Conservation (phyloP, 2,797 vertebrate species). For the Darevskia mixta region DNA sequence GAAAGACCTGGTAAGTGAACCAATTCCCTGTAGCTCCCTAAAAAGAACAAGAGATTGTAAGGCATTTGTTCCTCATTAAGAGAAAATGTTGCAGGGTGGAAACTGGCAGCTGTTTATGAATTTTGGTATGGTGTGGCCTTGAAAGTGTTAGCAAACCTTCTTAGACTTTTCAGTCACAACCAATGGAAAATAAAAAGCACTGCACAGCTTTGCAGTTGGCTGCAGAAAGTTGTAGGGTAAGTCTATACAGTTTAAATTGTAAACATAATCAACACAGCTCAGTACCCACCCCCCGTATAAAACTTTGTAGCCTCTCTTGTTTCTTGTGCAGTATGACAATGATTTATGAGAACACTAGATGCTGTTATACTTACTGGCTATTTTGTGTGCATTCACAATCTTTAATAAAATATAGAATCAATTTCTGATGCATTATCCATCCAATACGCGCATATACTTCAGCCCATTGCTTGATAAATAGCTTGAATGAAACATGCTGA, state of each 20-base stretch:
- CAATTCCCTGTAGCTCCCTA: not conserved
- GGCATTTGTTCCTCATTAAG: not conserved
- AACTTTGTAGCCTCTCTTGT: not conserved
- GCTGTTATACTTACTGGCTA: not conserved
- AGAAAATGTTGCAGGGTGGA: not conserved
- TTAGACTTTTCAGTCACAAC: not conserved
- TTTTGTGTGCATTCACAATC: conserved; percentile 11
- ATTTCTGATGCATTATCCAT: not conserved
- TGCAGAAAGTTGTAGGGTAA: not conserved
- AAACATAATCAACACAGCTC: not conserved
- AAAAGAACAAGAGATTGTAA: not conserved
- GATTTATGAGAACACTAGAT: conserved; percentile 9
- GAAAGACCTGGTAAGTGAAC: not conserved
- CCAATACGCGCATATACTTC: not conserved
- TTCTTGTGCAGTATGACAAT: not conserved
- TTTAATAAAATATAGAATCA: conserved; percentile 26
- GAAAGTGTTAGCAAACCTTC: not conserved
- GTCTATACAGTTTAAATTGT: not conserved
- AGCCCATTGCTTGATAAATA: conserved; percentile 24
- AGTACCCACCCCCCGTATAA: not conserved
- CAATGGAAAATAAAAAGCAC: not conserved
- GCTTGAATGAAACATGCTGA: not conserved
- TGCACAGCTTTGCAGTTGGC: not conserved
- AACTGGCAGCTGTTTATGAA: not conserved
- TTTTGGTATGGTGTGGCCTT: not conserved